Base-by-base conservation (phyloP, 2,113 vertebrate species). In the Paracanthobrama guichenoti region DNA sequence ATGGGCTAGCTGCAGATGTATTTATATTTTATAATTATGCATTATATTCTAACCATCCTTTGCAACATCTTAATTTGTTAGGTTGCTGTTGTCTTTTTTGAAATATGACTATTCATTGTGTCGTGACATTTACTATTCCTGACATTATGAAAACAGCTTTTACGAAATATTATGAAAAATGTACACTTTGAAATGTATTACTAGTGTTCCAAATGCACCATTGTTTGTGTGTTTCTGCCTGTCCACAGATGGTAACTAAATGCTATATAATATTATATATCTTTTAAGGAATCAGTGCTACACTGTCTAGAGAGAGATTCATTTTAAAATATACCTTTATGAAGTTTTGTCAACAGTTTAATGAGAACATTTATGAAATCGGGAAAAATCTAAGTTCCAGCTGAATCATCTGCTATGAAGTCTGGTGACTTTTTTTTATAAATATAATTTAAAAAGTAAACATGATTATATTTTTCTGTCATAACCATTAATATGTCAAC, bases 101-200 rank as follows among this genome's bases (percentile, higher is more conserved):
- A 44, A 44, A 46, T n/a, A 46, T 24, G 11, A 24, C 0, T 2
- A 46, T 44, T 24, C 42, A 24, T 46, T 44, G 39, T 71, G 39
- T 72, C 39, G 42, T 24, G 42, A 72, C 22, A 44, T 71, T 44
- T 6, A 71, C 11, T 71, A 39, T 71, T 44, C 67, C 67, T 71
- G 67, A 71, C 22, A 71, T 71, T 71, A 44, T 44, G 39, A 44
- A 44, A 44, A 71, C 67, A 71, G 22, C 22, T 71, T n/a, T 71
- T n/a, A 3, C 14, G 48, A 50, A 50, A 50, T 50, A 16, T 16
- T 16, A 16, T 16, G 48, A 50, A 16, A 48, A 50, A 16, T 2
- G 0, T 50, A 72, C 11, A 72, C 18, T 39, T 71, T 46, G 22
- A 72, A 44, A 72, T 46, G 1, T 24, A 72, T 24, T 39, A 44